Conservation (phyloP, 2,113 vertebrate genomes). For the Oreochromis aureus region DNA sequence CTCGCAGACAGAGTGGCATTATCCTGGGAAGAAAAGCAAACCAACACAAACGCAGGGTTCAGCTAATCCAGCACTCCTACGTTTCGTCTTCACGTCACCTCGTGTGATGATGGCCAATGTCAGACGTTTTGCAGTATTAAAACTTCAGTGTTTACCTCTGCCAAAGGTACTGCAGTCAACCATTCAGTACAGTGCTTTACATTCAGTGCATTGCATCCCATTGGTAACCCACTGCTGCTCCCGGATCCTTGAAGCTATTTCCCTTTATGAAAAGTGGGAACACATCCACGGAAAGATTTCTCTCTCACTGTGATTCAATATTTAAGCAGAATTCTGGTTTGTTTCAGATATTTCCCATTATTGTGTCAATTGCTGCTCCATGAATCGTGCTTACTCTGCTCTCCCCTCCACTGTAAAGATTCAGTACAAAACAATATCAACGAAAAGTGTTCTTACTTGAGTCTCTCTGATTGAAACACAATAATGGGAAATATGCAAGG, state of each 20-base stretch:
- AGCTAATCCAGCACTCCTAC: background rate
- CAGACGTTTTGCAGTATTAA: constrained; percentile 3
- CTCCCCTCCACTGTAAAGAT: background rate
- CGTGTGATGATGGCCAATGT: background rate
- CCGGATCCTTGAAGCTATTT: background rate
- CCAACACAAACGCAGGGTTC: background rate
- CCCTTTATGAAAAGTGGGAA: background rate
- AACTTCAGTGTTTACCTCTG: background rate
- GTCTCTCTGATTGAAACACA: background rate
- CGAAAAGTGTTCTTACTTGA: background rate
- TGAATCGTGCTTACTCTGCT: background rate
- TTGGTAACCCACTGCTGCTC: background rate
- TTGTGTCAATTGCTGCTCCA: background rate
- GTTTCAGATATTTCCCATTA: background rate
- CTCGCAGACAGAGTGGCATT: background rate
- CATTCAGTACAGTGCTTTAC: constrained; percentile 8
- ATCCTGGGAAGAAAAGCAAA: background rate
- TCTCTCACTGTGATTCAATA: background rate
- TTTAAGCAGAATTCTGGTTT: background rate
- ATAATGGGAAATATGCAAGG: background rate
- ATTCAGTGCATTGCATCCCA: background rate
- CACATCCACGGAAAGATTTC: background rate
- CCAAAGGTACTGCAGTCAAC: background rate
- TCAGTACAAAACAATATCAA: background rate
- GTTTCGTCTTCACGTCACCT: background rate